Percentiles rank a stretch among this genome's conserved stretches.
Evolutionary conservation across 2,888 invertebrate species (phyloP).

Genomic region (Drosophila planitibia): DNA sequence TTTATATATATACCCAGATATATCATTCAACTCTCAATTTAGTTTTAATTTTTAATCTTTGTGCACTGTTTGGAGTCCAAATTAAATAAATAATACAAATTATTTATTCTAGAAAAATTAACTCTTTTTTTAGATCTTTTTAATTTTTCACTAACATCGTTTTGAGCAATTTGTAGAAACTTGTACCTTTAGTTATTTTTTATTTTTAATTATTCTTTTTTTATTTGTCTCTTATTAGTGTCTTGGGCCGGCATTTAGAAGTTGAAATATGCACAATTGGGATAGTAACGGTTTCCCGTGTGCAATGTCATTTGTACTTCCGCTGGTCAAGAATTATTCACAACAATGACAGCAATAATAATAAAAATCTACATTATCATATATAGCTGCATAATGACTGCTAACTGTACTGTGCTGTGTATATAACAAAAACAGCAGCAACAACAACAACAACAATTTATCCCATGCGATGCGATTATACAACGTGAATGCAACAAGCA

Average conservation of each 20-base stretch:
- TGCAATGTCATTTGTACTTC: constrained; percentile 34
- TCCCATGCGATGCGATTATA: constrained; percentile 30
- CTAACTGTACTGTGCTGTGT: constrained; percentile 26
- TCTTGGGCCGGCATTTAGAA: not conserved
- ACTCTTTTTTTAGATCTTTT: not conserved
- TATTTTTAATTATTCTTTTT: not conserved
- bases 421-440: not conserved
- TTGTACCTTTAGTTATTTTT: not conserved
- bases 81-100: not conserved
- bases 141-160: not conserved
- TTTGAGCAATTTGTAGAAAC: not conserved
- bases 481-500: constrained; percentile 31
- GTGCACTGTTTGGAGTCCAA: accelerated
- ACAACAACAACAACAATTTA: constrained; percentile 20
- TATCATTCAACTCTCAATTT: not conserved
- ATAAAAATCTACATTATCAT: constrained; percentile 11
- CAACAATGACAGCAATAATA: constrained; percentile 6
- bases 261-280: not conserved
- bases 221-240: not conserved
- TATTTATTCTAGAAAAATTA: not conserved
- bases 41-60: not conserved
- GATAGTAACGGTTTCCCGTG: constrained; percentile 11
- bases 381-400: constrained; percentile 23
- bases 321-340: constrained; percentile 26
- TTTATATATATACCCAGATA: not conserved